Percentiles rank a stretch among this genome's conserved stretches.
Evolutionary conservation across 2,797 vertebrate genomes (phyloP).

Genomic region (Onychomys arenicola): DNA sequence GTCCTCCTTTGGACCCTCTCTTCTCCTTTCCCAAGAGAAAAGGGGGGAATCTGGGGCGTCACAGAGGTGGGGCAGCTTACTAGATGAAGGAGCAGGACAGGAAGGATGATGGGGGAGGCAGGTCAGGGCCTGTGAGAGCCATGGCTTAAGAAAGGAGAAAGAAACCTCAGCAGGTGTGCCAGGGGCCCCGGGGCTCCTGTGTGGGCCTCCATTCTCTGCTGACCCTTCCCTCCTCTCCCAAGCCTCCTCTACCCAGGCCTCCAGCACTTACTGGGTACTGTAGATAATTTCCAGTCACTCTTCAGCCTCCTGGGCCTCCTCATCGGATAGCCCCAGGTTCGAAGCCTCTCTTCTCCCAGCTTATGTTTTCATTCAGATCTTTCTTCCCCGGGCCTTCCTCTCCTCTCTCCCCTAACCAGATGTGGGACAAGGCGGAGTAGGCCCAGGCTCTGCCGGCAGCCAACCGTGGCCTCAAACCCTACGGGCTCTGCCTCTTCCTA

Average conservation of each 20-base stretch:
- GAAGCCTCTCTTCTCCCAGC: neutral
- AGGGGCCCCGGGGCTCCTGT: neutral
- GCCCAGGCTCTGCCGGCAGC: conserved; percentile 75
- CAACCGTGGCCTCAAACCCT: conserved; percentile 82
- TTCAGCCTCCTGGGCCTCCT: conserved; percentile 27
- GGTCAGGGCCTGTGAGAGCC: conserved; percentile 66
- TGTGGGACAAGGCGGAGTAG: conserved; percentile 67
- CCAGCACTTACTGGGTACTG: conserved; percentile 67
- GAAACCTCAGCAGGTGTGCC: neutral
- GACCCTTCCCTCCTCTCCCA: neutral
- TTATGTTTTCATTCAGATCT: neutral
- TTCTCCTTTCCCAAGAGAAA: conserved; percentile 45
- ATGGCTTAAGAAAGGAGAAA: neutral
- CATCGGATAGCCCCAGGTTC: neutral
- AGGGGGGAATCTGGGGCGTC: neutral
- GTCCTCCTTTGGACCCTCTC: neutral
- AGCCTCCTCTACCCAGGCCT: neutral
- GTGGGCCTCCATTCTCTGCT: neutral
- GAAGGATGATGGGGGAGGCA: conserved; percentile 59
- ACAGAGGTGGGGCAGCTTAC: conserved; percentile 59
- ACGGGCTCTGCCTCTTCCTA: conserved; percentile 89
- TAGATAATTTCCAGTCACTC: conserved; percentile 4
- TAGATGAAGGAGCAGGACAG: conserved; percentile 37
- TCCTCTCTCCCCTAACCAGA: conserved; percentile 58
- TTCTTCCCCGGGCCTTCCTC: neutral